Evolutionary conservation across 37 sponge, comb jelly and placozoan species (phyloP), one percentile per base, ranked within the genome.

Genomic region (Agelas oroides): DNA sequence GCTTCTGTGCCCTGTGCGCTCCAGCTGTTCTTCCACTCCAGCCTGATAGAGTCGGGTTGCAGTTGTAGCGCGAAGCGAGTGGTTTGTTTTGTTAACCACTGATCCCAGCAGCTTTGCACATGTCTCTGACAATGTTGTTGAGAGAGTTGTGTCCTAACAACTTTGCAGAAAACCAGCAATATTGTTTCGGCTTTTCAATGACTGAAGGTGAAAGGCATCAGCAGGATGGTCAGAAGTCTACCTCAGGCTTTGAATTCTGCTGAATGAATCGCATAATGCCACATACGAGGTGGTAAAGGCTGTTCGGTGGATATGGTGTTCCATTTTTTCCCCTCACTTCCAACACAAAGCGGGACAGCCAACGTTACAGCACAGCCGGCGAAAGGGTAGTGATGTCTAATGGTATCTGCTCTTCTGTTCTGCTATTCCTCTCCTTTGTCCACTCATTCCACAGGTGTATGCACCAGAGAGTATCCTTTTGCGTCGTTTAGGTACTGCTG

Each of bases 21-120:
- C 71, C 12, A 66, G 57, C 25, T 81, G 82, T 46, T 81, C 71
- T 53, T 81, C 82, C 54, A 53, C 71, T 36, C 71, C 71, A 28
- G 28, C 3, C 2, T 81, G 60, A 69, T 36, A 79, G 12, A 79
- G 52, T 41, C 67, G 11, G 16, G 67, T 79, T 13, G 79, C 67
- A 39, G 79, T 27, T 69, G 75, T 74, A 19, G 24, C 67, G 14
- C 67, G 15, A 23, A 65, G 16, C 14, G 67, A 65, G 32, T 65
- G 67, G 67, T 65, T 65, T 65, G 67, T 23, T 65, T 65, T 65
- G 67, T 28, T n/a, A 70, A 35, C 16, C 71, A 17, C 23, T 23
- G 21, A 70, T 70, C 20, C 36, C 71, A 35, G 37, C 38, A 28
- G 5, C 15, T 70, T 6, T 34, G 38, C 71, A 70, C 21, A 70